Percentiles rank a stretch among this genome's conserved stretches.
Evolutionary conservation across 2,888 invertebrate species (phyloP).

Genomic region (Lithophane ornitopus): DNA sequence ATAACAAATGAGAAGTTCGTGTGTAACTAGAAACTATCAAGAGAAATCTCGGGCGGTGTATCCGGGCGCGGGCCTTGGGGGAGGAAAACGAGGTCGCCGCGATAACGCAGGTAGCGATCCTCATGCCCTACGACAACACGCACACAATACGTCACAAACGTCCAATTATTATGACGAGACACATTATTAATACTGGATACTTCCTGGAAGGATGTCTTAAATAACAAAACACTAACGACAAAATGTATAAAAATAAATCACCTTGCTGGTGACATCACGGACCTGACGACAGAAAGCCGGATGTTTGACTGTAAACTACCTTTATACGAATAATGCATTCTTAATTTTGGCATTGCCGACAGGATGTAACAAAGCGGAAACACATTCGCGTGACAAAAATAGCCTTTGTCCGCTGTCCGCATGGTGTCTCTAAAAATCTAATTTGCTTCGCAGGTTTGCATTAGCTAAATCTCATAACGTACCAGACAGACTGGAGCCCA

Average conservation of each 20-base stretch:
- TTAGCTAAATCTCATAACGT: conserved; percentile 74
- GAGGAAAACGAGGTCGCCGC: conserved; percentile 80
- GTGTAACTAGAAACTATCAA: conserved; percentile 82
- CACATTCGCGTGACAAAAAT: conserved; percentile 77
- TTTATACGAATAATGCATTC: conserved; percentile 81
- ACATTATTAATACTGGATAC: conserved; percentile 43
- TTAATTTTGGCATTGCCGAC: conserved; percentile 78
- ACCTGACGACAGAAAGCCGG: conserved; percentile 82
- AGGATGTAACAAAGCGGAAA: conserved; percentile 83
- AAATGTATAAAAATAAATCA: conserved; percentile 62
- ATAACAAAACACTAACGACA: conserved; percentile 56
- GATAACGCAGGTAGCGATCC: conserved; percentile 78
- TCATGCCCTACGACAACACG: conserved; percentile 65
- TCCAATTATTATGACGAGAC: conserved; percentile 52
- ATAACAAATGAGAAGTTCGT: conserved; percentile 78
- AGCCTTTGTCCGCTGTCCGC: conserved; percentile 72
- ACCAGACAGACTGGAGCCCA: conserved; percentile 85
- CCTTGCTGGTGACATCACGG: conserved; percentile 66
- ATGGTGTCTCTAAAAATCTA: conserved; percentile 70
- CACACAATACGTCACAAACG: conserved; percentile 37
- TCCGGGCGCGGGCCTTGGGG: conserved; percentile 84
- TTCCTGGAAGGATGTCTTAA: conserved; percentile 58
- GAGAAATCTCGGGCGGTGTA: conserved; percentile 83
- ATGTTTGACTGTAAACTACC: conserved; percentile 87
- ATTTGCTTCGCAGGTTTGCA: conserved; percentile 78